phyloP scores from a whole-genome alignment of 23 tunicate genomes.

The Styela plicata region DNA sequence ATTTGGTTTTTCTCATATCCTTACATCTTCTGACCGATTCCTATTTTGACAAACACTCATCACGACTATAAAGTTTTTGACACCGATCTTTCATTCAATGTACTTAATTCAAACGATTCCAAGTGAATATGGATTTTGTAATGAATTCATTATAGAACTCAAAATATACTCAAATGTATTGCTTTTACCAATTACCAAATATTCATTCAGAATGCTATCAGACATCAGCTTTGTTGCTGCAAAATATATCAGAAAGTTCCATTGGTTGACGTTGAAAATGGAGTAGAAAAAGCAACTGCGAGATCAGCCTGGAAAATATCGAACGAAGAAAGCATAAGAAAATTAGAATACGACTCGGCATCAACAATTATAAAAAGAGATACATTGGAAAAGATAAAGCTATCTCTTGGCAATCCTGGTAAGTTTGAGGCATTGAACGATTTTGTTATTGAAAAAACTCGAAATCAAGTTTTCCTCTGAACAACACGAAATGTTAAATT shows the following conservation, averaged over 20 bases:
- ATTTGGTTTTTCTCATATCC: no score
- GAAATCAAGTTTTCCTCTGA: no score
- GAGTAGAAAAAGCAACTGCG: conserved; percentile 3
- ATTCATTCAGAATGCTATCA: conserved; percentile 34
- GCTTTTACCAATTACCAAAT: conserved; percentile 1
- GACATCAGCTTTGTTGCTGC: conserved; percentile 51
- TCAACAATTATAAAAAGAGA: conserved; percentile 20
- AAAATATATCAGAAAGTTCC: conserved; percentile 36
- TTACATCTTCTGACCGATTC: no score
- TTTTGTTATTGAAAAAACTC: no score
- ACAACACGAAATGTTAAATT: no score
- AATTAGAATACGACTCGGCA: conserved; percentile 29
- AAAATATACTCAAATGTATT: not conserved
- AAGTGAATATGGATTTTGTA: no score
- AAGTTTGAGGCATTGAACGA: no score
- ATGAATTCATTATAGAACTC: not conserved
- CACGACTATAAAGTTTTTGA: no score
- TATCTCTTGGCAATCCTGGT: conserved; percentile 11
- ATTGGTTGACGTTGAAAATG: not conserved
- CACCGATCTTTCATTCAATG: no score
- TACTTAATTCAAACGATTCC: no score
- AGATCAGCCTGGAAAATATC: conserved; percentile 41
- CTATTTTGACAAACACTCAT: no score
- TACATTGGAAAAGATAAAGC: not conserved
- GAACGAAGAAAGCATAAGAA: not conserved